Evolutionary conservation across 2,797 vertebrate genomes (phyloP).

Genomic region (Pogoniulus pusillus): DNA sequence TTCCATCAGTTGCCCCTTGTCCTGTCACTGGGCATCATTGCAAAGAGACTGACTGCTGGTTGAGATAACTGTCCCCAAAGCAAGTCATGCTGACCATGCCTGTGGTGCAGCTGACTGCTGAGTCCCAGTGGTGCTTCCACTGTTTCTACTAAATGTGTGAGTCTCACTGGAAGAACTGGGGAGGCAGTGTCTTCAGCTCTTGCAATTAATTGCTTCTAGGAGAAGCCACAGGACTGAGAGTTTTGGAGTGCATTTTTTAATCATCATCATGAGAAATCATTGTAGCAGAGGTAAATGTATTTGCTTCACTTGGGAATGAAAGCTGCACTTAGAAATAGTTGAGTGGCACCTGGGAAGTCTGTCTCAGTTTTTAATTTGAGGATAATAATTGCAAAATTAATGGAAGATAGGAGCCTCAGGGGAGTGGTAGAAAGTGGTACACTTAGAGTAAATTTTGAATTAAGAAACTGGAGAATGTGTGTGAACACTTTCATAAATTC

Average conservation of each 20-base stretch:
- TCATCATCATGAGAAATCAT: not conserved
- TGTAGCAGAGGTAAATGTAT: not conserved
- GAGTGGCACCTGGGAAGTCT: conserved; percentile 16
- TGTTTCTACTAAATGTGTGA: not conserved
- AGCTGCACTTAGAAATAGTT: conserved; percentile 26
- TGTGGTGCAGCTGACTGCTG: not conserved
- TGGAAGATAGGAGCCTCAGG: not conserved
- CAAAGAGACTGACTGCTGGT: not conserved
- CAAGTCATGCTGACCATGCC: not conserved
- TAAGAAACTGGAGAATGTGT: not conserved
- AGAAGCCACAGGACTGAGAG: not conserved
- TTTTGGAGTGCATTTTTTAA: not conserved
- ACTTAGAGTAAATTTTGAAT: conserved; percentile 5
- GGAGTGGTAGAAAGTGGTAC: not conserved
- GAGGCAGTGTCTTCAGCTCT: not conserved
- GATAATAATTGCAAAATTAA: conserved; percentile 25
- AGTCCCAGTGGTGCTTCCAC: not conserved
- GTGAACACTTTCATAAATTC: not conserved
- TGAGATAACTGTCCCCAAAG: not conserved
- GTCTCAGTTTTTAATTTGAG: conserved; percentile 2
- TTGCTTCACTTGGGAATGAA: not conserved
- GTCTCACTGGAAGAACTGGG: not conserved
- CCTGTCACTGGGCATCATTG: too few species aligned
- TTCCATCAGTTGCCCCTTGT: too few species aligned
- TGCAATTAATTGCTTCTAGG: not conserved